phyloP scores from a whole-genome alignment of 2,113 vertebrate species.

The Chaetorhynchus papuensis region DNA sequence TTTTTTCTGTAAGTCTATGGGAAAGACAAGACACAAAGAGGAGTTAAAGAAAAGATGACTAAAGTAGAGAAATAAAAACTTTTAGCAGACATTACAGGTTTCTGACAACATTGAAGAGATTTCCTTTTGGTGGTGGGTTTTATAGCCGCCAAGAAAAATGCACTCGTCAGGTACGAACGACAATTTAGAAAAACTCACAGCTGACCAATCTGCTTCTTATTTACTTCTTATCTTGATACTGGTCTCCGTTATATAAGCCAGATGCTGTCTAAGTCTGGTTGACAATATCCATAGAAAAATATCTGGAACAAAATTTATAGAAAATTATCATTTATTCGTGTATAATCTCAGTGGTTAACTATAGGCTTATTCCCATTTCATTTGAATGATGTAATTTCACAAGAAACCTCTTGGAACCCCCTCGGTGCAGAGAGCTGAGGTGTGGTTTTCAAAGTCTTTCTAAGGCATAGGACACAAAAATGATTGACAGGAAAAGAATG shows the following conservation, averaged over 20 bases:
- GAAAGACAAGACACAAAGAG: background rate
- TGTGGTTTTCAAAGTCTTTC: background rate
- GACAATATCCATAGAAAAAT: background rate
- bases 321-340: background rate
- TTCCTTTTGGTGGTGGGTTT: background rate
- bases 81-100: background rate
- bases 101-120: background rate
- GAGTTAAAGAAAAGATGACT: background rate
- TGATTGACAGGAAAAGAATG: background rate
- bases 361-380: background rate
- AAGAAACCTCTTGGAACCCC: background rate
- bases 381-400: background rate
- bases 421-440: rapidly evolving
- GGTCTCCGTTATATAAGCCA: background rate
- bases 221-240: background rate
- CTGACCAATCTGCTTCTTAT: background rate
- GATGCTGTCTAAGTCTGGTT: background rate
- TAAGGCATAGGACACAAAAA: background rate
- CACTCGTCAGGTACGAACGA: background rate
- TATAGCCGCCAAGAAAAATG: background rate
- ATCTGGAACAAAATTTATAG: background rate
- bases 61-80: background rate
- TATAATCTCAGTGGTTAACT: background rate
- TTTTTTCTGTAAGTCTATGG: background rate
- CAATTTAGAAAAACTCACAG: background rate